Conservation (phyloP, 2,113 vertebrate genomes). For the Catharus bicknelli region DNA sequence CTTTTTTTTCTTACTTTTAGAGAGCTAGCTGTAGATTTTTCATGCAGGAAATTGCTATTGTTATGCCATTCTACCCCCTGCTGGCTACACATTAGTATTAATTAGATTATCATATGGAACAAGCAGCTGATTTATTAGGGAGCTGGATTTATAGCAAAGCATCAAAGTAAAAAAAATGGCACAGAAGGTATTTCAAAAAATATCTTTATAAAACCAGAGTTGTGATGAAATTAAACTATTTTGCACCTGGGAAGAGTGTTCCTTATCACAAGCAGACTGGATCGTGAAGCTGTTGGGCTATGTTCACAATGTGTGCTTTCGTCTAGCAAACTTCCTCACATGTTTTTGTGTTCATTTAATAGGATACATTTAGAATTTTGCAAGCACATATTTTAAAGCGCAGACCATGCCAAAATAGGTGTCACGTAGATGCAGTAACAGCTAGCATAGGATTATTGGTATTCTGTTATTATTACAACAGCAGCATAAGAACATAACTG, state of each 20-base stretch:
- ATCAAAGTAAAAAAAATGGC: not conserved
- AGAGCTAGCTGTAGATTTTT: not conserved
- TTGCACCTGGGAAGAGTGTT: not conserved
- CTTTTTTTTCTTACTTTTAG: not conserved
- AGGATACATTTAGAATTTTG: not conserved
- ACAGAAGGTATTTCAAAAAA: not conserved
- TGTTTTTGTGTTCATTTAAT: not conserved
- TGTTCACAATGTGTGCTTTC: not conserved
- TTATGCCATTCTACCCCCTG: slow-evolving; percentile 30
- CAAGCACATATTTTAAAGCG: not conserved
- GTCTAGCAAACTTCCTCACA: not conserved
- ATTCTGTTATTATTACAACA: not conserved
- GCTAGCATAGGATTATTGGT: not conserved
- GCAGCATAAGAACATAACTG: not conserved
- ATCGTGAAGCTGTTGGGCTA: not conserved
- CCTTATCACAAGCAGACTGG: not conserved
- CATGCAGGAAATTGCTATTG: not conserved
- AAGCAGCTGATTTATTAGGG: not conserved
- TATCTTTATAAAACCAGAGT: not conserved
- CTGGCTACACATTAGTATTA: slow-evolving; percentile 7
- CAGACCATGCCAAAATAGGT: rapidly evolving
- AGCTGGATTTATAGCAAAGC: not conserved
- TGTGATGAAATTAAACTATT: not conserved
- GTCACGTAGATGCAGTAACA: rapidly evolving
- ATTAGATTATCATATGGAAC: not conserved